Conservation (phyloP, 2,888 invertebrate genomes). For the Craniophora ligustri region DNA sequence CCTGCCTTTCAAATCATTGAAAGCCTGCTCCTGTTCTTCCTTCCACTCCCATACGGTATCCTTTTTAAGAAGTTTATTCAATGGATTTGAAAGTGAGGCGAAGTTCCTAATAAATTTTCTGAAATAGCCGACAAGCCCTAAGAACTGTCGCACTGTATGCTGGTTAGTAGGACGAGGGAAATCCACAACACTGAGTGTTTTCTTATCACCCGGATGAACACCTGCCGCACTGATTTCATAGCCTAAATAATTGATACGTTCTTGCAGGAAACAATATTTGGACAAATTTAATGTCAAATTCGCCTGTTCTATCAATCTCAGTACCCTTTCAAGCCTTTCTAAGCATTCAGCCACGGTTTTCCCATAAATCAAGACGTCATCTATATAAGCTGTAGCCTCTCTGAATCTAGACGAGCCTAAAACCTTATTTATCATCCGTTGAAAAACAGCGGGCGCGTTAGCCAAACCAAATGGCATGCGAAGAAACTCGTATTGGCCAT, state of each 20-base stretch:
- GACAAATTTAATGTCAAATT: constrained; percentile 11
- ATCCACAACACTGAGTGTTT: background rate
- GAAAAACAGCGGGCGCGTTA: constrained; percentile 42
- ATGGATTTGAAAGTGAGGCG: background rate
- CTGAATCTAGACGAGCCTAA: constrained; percentile 13
- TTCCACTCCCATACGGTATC: background rate
- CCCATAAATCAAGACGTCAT: constrained; percentile 9
- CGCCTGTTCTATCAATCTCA: background rate
- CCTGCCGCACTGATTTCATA: constrained; percentile 30
- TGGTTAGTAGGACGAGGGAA: constrained; percentile 2
- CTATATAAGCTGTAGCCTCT: constrained; percentile 10
- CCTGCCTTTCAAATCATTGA: background rate
- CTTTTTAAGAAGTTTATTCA: constrained; percentile 6
- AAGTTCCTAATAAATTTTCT: constrained; percentile 9
- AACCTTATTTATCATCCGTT: constrained; percentile 31
- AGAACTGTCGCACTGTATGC: constrained; percentile 5
- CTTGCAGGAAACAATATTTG: constrained; percentile 6
- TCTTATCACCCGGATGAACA: constrained; percentile 10
- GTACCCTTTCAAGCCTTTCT: background rate
- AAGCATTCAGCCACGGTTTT: background rate
- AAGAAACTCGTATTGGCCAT: constrained; percentile 61
- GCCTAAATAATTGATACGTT: constrained; percentile 17
- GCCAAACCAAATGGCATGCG: constrained; percentile 57
- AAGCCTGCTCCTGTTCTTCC: background rate
- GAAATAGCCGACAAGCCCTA: constrained; percentile 18